phyloP scores from a whole-genome alignment of 2,113 vertebrate genomes.

The human (Homo sapiens) region GRCh38 chr3:85841501-85842000 shows the following conservation, averaged over 20 bases:
- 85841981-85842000: constrained; percentile 62
- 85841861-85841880: constrained; percentile 10
- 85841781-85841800: neutral
- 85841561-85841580: neutral
- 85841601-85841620: neutral
- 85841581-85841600: neutral
- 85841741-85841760: neutral
- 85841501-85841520: neutral
- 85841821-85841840: neutral
- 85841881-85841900: neutral
- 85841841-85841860: neutral
- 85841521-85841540: neutral
- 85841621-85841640: neutral
- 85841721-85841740: neutral
- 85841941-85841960: constrained; percentile 57
- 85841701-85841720: neutral
- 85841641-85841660: accelerated
- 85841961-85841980: constrained; percentile 63
- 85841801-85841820: neutral
- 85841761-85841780: neutral
- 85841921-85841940: constrained; percentile 19
- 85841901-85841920: constrained; percentile 1
- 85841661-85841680: neutral
- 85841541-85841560: neutral
- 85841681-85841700: neutral